Percentiles rank a stretch among this genome's conserved stretches.
Conservation (phyloP, 2,888 invertebrate species). For the Emmelina monodactyla region DNA sequence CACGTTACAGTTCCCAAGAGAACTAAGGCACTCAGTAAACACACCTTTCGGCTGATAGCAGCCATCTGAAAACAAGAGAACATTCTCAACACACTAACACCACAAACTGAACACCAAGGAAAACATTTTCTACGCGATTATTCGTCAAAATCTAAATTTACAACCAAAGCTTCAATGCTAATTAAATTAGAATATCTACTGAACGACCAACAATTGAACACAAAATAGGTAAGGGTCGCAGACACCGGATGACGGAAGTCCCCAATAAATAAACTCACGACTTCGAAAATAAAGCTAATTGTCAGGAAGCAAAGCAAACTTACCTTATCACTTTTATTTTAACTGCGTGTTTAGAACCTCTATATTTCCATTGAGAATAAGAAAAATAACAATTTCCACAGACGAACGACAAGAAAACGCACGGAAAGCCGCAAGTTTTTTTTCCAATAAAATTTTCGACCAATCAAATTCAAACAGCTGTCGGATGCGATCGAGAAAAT, state of each 20-base stretch:
- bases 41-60: conserved; percentile 30
- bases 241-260: too few species aligned
- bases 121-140: neutral
- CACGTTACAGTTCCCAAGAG: conserved; percentile 26
- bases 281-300: too few species aligned
- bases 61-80: conserved; percentile 63
- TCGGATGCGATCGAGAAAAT: conserved; percentile 32
- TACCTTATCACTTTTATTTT: neutral
- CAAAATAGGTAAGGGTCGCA: too few species aligned
- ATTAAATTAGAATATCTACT: neutral
- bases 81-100: too few species aligned
- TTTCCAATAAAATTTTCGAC: conserved; percentile 39
- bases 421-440: too few species aligned
- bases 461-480: conserved; percentile 62
- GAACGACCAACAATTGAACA: too few species aligned
- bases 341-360: neutral
- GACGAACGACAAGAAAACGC: too few species aligned
- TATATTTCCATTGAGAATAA: neutral
- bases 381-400: too few species aligned
- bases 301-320: too few species aligned
- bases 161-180: neutral
- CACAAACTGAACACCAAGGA: conserved; percentile 7
- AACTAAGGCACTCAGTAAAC: conserved; percentile 32
- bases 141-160: neutral
- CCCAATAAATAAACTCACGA: too few species aligned